phyloP scores from a whole-genome alignment of 2,888 invertebrate genomes.

The Ceriagrion tenellum region DNA sequence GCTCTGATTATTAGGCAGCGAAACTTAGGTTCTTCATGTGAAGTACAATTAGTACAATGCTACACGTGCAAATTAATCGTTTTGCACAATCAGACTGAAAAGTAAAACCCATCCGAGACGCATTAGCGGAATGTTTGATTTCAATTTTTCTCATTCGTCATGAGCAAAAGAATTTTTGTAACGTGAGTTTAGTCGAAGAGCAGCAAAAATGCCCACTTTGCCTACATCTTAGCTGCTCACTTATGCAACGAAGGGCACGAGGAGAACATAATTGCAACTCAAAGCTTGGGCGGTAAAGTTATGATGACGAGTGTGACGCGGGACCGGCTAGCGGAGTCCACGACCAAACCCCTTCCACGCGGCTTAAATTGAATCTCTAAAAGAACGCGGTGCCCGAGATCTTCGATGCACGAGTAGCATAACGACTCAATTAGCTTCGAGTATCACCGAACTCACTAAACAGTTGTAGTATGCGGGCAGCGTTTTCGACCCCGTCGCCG shows the following conservation, averaged over 20 bases:
- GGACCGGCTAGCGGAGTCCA: not conserved
- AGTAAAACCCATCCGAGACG: too few relatives aligned
- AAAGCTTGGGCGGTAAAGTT: too few relatives aligned
- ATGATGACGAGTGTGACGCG: not conserved
- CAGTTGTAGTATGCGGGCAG: not conserved
- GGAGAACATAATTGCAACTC: not conserved
- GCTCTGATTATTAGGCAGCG: too few relatives aligned
- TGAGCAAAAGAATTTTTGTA: too few relatives aligned
- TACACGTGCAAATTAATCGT: too few relatives aligned
- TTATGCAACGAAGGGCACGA: not conserved
- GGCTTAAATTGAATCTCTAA: not conserved
- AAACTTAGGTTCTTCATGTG: too few relatives aligned
- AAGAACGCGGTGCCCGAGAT: not conserved
- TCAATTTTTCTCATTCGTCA: too few relatives aligned
- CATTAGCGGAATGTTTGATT: too few relatives aligned
- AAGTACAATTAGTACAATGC: too few relatives aligned
- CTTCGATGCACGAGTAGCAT: not conserved
- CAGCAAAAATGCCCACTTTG: not conserved
- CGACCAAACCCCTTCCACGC: not conserved
- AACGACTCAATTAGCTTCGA: not conserved
- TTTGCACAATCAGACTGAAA: too few relatives aligned
- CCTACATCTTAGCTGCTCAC: not conserved
- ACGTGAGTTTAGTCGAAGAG: too few relatives aligned
- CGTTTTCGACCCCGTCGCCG: not conserved
- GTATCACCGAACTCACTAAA: not conserved